Percentiles rank a stretch among this genome's conserved stretches.
Conservation (phyloP, 1,140 invertebrate genomes). For the Centruroides vittatus region DNA sequence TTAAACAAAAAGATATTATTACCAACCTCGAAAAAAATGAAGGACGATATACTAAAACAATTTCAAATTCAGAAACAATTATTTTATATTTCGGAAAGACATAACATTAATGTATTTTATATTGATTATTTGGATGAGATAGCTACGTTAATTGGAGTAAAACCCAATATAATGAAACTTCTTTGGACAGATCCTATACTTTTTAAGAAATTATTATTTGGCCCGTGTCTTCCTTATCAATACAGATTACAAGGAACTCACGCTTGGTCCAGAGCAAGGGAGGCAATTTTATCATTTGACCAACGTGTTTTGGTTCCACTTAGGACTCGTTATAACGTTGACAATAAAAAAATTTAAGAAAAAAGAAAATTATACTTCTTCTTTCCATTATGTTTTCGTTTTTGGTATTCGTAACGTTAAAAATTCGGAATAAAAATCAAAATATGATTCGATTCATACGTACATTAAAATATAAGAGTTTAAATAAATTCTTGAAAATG, state of each 20-base stretch:
- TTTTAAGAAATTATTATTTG: conserved; percentile 2
- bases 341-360: no score
- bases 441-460: no score
- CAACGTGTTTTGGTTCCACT: conserved; percentile 12
- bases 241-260: conserved; percentile 13
- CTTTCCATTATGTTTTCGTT: no score
- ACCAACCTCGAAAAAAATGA: conserved; percentile 21
- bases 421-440: no score
- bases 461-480: no score
- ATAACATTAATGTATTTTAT: conserved; percentile 9
- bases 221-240: conserved; percentile 9
- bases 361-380: no score
- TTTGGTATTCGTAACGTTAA: no score
- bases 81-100: not conserved
- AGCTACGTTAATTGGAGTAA: not conserved
- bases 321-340: no score
- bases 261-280: conserved; percentile 8
- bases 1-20: conserved; percentile 18
- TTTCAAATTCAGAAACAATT: not conserved
- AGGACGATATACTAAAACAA: conserved; percentile 17
- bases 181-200: conserved; percentile 10
- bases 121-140: conserved; percentile 12
- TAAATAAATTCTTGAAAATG: no score
- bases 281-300: conserved; percentile 14
- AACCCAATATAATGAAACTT: conserved; percentile 10